phyloP scores from a whole-genome alignment of 92 coral and sea anemone genomes.

The Parazoanthus swiftii region DNA sequence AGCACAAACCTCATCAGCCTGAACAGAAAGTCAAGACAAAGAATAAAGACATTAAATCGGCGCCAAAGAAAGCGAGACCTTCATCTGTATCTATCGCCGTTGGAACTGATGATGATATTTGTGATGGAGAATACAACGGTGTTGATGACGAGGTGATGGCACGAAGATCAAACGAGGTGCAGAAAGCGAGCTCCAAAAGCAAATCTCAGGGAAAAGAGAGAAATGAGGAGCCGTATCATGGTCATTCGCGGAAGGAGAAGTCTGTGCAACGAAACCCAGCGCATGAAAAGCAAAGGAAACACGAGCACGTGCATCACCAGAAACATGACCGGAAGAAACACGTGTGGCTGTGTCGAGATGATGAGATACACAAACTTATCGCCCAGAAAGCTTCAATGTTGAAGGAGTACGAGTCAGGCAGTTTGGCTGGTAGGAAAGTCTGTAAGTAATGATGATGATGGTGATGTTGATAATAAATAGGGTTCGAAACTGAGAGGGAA shows the following conservation, averaged over 20 bases:
- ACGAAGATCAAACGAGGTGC: conserved; percentile 41
- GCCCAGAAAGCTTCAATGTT: conserved; percentile 95
- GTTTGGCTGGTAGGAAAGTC: conserved; percentile 81
- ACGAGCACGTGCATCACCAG: conserved; percentile 44
- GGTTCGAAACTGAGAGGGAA: background rate
- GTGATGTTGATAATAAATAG: background rate
- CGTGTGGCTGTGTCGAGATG: conserved; percentile 95
- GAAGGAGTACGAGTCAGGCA: conserved; percentile 90
- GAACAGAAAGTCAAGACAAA: conserved; percentile 36
- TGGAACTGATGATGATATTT: conserved; percentile 60
- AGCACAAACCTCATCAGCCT: background rate
- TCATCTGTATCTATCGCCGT: conserved; percentile 70
- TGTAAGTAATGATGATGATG: conserved; percentile 51
- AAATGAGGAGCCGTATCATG: conserved; percentile 29
- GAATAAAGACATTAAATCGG: conserved; percentile 10
- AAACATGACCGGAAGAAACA: conserved; percentile 85
- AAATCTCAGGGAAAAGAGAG: conserved; percentile 46
- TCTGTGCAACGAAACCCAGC: conserved; percentile 36
- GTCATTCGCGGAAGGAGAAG: conserved; percentile 38
- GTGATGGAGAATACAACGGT: conserved; percentile 39
- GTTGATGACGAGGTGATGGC: conserved; percentile 26
- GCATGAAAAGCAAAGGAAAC: conserved; percentile 53
- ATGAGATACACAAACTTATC: conserved; percentile 92
- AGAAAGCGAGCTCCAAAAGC: conserved; percentile 12
- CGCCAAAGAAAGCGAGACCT: conserved; percentile 41